phyloP scores from a whole-genome alignment of 2,797 vertebrate species.

The Pempheris klunzingeri region DNA sequence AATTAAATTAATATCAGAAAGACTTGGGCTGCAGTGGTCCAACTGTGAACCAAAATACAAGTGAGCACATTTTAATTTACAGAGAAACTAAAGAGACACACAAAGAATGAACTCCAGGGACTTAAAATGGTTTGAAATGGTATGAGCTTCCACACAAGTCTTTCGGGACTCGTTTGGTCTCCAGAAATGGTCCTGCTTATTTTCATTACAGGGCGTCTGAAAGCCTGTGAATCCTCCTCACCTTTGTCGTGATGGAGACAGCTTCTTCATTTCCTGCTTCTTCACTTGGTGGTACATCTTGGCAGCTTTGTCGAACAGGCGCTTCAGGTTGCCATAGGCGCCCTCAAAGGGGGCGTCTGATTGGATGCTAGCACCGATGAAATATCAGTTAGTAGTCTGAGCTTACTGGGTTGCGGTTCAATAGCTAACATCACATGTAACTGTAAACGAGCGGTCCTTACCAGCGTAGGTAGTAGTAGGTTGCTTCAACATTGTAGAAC shows the following conservation, averaged over 20 bases:
- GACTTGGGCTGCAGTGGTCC: no score
- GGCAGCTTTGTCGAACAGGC: slow-evolving; percentile 97
- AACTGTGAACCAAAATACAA: no score
- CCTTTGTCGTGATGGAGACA: slow-evolving; percentile 95
- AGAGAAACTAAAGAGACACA: not conserved
- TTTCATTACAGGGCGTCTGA: not conserved
- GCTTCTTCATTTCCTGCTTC: slow-evolving; percentile 93
- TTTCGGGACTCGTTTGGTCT: not conserved
- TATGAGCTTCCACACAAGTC: not conserved
- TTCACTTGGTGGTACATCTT: slow-evolving; percentile 98
- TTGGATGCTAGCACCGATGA: slow-evolving; percentile 88
- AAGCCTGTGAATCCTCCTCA: slow-evolving; percentile 60
- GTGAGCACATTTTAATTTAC: not conserved
- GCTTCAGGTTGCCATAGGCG: slow-evolving; percentile 95
- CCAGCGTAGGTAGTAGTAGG: slow-evolving; percentile 98
- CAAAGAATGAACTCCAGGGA: not conserved
- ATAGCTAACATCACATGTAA: not conserved
- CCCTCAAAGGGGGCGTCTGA: slow-evolving; percentile 97
- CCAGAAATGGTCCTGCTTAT: not conserved
- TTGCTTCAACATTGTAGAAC: slow-evolving; percentile 97
- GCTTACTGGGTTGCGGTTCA: not conserved
- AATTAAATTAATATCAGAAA: not conserved
- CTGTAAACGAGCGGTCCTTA: slow-evolving; percentile 77
- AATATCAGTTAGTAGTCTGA: slow-evolving; percentile 2
- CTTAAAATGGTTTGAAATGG: not conserved